Evolutionary conservation across 23 tunicate species (phyloP).

Genomic region (Diplosoma virens): DNA sequence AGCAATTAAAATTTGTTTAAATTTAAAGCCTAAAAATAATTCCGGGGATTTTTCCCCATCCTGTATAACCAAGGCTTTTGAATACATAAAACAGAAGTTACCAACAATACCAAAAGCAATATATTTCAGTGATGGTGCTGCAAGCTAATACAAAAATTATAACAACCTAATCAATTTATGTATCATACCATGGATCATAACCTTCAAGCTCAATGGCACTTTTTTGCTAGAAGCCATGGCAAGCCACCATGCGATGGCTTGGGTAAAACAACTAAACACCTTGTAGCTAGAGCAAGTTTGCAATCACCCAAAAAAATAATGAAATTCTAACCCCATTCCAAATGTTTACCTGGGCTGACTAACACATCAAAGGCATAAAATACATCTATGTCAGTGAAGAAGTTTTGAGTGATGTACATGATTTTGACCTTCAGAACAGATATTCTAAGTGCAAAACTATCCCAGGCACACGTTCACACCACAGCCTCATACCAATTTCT

Average conservation of each 20-base stretch:
- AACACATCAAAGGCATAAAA: background rate
- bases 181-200: background rate
- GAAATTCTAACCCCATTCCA: background rate
- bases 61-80: background rate
- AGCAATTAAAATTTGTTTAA: too few species aligned
- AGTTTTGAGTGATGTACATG: background rate
- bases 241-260: background rate
- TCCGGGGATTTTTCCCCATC: too few species aligned
- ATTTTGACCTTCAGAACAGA: background rate
- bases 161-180: background rate
- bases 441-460: background rate
- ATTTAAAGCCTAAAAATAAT: too few species aligned
- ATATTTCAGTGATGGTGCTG: background rate
- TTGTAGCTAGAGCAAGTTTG: background rate
- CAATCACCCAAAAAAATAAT: background rate
- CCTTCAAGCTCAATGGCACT: background rate
- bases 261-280: background rate
- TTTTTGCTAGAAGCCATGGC: background rate
- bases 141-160: background rate
- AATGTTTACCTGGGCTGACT: background rate
- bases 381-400: background rate
- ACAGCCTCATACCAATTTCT: background rate
- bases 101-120: background rate
- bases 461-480: background rate
- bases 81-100: background rate